These are phyloP conservation scores for Orgyia antiqua DNA, from an alignment of 2,888 invertebrate species.

Conservation along the genomic window DNA sequence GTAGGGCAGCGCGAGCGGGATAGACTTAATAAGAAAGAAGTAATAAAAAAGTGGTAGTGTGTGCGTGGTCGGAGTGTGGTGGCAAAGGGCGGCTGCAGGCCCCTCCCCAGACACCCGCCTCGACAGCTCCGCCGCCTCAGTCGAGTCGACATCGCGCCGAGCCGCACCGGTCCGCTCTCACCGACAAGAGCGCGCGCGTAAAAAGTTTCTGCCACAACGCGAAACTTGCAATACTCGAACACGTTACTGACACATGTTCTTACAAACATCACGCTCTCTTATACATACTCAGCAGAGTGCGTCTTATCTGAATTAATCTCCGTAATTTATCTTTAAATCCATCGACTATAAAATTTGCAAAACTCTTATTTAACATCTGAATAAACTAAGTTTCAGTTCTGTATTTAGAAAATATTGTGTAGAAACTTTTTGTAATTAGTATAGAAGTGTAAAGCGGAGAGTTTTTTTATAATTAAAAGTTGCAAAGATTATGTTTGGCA, in stretches of 20 bases:
- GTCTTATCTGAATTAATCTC: conserved; percentile 27
- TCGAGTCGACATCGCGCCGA: conserved; percentile 64
- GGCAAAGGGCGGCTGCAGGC: conserved; percentile 74
- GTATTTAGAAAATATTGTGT: neutral
- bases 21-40: conserved; percentile 70
- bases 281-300: too few relatives aligned
- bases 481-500: conserved; percentile 56
- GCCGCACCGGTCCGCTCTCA: conserved; percentile 56
- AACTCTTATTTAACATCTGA: conserved; percentile 4
- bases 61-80: conserved; percentile 74
- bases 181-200: conserved; percentile 55
- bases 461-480: conserved; percentile 26
- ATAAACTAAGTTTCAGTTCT: conserved; percentile 5
- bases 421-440: neutral
- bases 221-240: conserved; percentile 64
- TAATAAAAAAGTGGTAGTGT: conserved; percentile 75
- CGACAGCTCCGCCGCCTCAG: conserved; percentile 63
- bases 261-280: neutral
- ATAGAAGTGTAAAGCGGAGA: conserved; percentile 12
- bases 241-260: neutral
- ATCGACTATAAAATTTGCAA: conserved; percentile 11
- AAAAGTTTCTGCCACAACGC: conserved; percentile 63
- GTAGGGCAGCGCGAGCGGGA: conserved; percentile 56
- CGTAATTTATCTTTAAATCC: too few relatives aligned
- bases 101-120: conserved; percentile 69